A percentile compares a stretch with the other conserved stretches of the same genome.
These are phyloP conservation scores for Molothrus aeneus DNA, from an alignment of 2,797 vertebrate genomes.

Conservation along the genomic window DNA sequence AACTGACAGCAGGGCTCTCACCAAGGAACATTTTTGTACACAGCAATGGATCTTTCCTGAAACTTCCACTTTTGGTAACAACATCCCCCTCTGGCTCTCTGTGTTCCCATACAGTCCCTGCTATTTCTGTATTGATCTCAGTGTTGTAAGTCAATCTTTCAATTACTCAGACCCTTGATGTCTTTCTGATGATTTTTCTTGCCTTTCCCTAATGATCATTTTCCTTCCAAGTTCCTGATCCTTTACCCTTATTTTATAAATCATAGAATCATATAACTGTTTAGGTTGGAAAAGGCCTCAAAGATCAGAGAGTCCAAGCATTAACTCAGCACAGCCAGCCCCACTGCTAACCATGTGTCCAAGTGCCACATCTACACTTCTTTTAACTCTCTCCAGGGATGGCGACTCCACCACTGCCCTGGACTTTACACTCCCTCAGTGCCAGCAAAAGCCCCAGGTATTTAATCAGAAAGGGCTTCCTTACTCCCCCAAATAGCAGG, in stretches of 20 bases:
- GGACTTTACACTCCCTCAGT: neutral
- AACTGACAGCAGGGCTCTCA: neutral
- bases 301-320: neutral
- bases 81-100: neutral
- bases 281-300: neutral
- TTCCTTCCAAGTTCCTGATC: constrained; percentile 38
- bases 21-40: neutral
- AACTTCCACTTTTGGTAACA: neutral
- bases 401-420: neutral
- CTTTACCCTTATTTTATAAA: constrained; percentile 28
- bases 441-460: neutral
- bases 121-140: constrained; percentile 43
- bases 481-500: neutral
- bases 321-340: neutral
- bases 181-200: constrained; percentile 5
- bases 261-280: neutral
- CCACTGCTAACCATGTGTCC: neutral
- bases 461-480: neutral
- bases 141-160: constrained; percentile 54
- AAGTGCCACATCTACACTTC: neutral
- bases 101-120: constrained; percentile 11
- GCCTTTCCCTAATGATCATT: constrained; percentile 7
- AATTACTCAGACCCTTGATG: constrained; percentile 46
- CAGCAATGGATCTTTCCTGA: neutral
- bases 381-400: neutral